Evolutionary conservation across 2,888 invertebrate species (phyloP).

Genomic region (Dione juno): DNA sequence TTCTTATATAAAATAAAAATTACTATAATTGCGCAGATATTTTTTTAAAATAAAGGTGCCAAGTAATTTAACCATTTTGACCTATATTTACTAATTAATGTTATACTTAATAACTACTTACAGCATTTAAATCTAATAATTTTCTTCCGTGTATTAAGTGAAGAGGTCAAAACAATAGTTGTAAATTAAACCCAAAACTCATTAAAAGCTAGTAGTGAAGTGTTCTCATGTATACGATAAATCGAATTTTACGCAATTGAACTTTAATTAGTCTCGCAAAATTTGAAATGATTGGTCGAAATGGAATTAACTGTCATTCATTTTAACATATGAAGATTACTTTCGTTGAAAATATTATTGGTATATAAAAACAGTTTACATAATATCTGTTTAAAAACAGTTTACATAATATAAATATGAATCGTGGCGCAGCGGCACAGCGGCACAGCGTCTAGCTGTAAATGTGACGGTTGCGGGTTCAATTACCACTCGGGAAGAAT

Average conservation of each 20-base stretch:
- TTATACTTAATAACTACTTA: too few relatives aligned
- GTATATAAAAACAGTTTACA: too few relatives aligned
- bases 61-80: too few relatives aligned
- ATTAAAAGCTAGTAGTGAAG: constrained; percentile 66
- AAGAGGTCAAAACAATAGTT: constrained; percentile 76
- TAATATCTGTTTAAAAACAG: too few relatives aligned
- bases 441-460: too few relatives aligned
- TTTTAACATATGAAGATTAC: constrained; percentile 22
- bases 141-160: constrained; percentile 41
- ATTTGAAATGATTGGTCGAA: constrained; percentile 44
- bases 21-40: neutral
- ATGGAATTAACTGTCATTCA: constrained; percentile 15
- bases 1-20: neutral
- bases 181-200: constrained; percentile 79
- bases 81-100: too few relatives aligned
- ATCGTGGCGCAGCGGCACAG: too few relatives aligned
- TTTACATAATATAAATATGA: too few relatives aligned
- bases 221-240: constrained; percentile 52
- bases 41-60: too few relatives aligned
- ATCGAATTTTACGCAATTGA: constrained; percentile 67
- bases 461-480: too few relatives aligned
- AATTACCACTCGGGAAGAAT: too few relatives aligned
- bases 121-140: too few relatives aligned
- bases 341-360: neutral
- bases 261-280: constrained; percentile 67